These are phyloP conservation scores for Uloborus plumipes DNA, from an alignment of 2,888 invertebrate species.

Conservation along the genomic window DNA sequence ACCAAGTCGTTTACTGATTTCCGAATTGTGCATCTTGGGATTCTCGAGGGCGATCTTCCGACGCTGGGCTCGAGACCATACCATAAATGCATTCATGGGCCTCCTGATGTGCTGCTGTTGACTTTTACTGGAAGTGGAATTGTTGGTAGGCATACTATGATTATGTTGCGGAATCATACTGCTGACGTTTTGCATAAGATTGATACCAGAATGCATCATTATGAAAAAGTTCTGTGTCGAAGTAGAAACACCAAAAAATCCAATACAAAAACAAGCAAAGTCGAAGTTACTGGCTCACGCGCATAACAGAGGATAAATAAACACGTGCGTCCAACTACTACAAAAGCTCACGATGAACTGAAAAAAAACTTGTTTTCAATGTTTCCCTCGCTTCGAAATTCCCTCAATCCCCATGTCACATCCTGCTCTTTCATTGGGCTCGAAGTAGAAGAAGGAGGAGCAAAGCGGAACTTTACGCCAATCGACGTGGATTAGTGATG, in stretches of 20 bases:
- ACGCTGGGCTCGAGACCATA: slow-evolving; percentile 74
- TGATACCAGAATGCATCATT: slow-evolving; percentile 21
- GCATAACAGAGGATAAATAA: background rate
- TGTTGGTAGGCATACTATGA: background rate
- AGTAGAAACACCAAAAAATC: background rate
- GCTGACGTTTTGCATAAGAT: background rate
- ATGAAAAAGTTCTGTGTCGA: background rate
- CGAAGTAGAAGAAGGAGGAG: too few species aligned
- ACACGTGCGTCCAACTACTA: background rate
- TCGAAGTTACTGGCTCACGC: background rate
- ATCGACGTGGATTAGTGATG: too few species aligned
- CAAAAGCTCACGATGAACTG: background rate
- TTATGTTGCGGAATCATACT: background rate
- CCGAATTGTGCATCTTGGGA: slow-evolving; percentile 74
- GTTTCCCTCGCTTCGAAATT: background rate
- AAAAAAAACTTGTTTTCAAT: background rate
- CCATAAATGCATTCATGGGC: slow-evolving; percentile 74
- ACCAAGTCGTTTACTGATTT: slow-evolving; percentile 73
- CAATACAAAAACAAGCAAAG: background rate
- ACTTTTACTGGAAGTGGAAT: background rate
- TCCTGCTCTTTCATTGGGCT: too few species aligned
- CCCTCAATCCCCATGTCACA: background rate
- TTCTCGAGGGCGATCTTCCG: slow-evolving; percentile 73
- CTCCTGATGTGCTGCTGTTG: slow-evolving; percentile 71
- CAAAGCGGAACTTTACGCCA: too few species aligned